A percentile compares a stretch with the other conserved stretches of the same genome.
Evolutionary conservation across 1,140 invertebrate species (phyloP).

Genomic region (Trialeurodes vaporariorum): DNA sequence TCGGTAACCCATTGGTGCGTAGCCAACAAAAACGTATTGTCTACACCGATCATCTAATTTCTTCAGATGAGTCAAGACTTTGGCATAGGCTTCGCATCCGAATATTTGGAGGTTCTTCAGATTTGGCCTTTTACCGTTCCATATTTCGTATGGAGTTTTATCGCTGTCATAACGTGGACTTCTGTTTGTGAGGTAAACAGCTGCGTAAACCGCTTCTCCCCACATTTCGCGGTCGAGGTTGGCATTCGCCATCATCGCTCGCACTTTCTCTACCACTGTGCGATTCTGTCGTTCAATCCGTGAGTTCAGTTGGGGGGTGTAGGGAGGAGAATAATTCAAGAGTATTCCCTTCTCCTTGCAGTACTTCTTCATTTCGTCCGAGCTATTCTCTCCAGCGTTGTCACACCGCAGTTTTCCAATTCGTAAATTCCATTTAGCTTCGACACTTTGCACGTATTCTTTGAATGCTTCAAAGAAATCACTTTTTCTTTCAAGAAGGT

Average conservation of each 20-base stretch:
- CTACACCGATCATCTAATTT: constrained; percentile 10
- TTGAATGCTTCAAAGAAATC: not conserved
- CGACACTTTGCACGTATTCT: not conserved
- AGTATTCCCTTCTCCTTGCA: constrained; percentile 25
- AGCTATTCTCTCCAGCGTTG: not conserved
- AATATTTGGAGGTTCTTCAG: constrained; percentile 12
- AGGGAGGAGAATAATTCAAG: constrained; percentile 26
- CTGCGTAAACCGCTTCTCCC: constrained; percentile 17
- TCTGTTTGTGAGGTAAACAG: constrained; percentile 17
- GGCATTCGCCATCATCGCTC: constrained; percentile 8
- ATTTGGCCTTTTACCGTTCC: constrained; percentile 9
- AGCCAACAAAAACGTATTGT: constrained; percentile 14
- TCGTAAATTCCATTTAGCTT: not conserved
- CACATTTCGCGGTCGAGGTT: constrained; percentile 6
- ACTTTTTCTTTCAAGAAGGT: not conserved
- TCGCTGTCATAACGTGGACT: not conserved
- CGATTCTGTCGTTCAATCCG: constrained; percentile 28
- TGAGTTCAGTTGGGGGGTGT: constrained; percentile 32
- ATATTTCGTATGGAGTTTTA: constrained; percentile 1
- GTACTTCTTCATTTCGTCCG: not conserved
- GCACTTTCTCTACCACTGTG: constrained; percentile 17
- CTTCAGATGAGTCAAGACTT: constrained; percentile 8
- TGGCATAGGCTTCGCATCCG: constrained; percentile 11
- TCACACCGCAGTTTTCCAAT: not conserved
- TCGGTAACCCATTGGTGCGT: not conserved